These are phyloP conservation scores for Archaeoteleia sp. DNA, from an alignment of 2,888 invertebrate species.

Conservation along the genomic window DNA sequence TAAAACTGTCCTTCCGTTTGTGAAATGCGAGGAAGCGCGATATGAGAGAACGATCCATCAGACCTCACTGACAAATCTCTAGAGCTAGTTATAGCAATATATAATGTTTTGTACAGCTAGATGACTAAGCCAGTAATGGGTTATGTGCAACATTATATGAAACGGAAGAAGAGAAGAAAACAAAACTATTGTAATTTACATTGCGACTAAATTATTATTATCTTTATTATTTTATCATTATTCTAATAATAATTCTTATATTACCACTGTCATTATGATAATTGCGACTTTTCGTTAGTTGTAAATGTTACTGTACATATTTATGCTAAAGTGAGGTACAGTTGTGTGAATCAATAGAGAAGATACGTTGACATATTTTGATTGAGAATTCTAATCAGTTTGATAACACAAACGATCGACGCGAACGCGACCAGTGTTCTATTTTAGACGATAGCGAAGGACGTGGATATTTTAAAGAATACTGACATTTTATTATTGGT, in stretches of 20 bases:
- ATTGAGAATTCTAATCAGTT: neutral
- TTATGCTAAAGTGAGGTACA: slow-evolving; percentile 56
- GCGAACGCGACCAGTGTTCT: neutral
- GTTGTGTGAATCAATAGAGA: slow-evolving; percentile 23
- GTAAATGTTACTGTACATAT: slow-evolving; percentile 72
- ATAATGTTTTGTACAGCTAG: slow-evolving; percentile 75
- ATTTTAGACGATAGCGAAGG: slow-evolving; percentile 1
- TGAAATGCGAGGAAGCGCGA: slow-evolving; percentile 27
- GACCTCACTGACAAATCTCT: slow-evolving; percentile 72
- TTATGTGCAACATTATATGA: slow-evolving; percentile 74
- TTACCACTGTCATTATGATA: slow-evolving; percentile 24
- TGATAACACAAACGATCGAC: slow-evolving; percentile 7
- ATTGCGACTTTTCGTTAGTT: slow-evolving; percentile 52
- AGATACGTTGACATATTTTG: slow-evolving; percentile 24
- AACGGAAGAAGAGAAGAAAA: slow-evolving; percentile 55
- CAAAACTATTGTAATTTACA: slow-evolving; percentile 72
- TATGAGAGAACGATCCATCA: slow-evolving; percentile 60
- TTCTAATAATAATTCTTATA: slow-evolving; percentile 45
- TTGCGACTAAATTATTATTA: slow-evolving; percentile 63
- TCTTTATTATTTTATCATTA: slow-evolving; percentile 55
- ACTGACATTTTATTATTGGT: neutral
- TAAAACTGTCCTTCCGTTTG: slow-evolving; percentile 26
- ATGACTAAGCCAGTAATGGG: slow-evolving; percentile 73
- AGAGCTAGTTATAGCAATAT: slow-evolving; percentile 69
- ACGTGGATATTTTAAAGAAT: slow-evolving; percentile 17